Percentiles rank a stretch among this genome's conserved stretches.
These are phyloP conservation scores for Venusia cambrica DNA, from an alignment of 2,888 invertebrate species.

Conservation along the genomic window DNA sequence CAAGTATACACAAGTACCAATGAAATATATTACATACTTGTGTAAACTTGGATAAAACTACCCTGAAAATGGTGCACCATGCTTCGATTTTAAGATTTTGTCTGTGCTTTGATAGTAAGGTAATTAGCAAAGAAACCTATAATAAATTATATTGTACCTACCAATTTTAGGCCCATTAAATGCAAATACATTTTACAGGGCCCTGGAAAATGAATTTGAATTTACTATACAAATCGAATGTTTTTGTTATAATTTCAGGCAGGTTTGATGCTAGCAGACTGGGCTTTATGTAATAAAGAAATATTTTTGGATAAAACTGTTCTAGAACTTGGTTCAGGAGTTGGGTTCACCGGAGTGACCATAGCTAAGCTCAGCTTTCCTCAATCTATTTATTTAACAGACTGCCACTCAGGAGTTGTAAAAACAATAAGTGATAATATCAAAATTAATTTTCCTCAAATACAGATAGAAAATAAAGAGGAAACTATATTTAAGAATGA, in stretches of 20 bases:
- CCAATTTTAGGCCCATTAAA: no score
- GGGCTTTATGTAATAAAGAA: slow-evolving; percentile 81
- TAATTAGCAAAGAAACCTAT: no score
- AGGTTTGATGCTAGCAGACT: slow-evolving; percentile 85
- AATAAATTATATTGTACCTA: no score
- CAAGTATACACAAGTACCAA: no score
- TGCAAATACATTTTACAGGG: no score
- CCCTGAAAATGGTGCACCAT: no score
- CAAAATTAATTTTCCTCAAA: slow-evolving; percentile 74
- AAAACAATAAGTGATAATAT: slow-evolving; percentile 83
- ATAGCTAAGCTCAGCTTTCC: slow-evolving; percentile 79
- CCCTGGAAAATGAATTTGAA: no score
- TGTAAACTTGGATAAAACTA: no score
- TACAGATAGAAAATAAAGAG: slow-evolving; percentile 22
- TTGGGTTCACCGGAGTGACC: slow-evolving; percentile 86
- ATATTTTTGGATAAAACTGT: slow-evolving; percentile 78
- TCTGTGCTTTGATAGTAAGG: no score
- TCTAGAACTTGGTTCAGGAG: slow-evolving; percentile 89
- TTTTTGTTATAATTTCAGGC: slow-evolving; percentile 81
- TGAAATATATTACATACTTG: neutral
- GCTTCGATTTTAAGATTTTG: no score
- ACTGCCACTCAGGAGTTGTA: slow-evolving; percentile 86
- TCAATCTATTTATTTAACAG: slow-evolving; percentile 82
- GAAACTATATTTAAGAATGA: slow-evolving; percentile 32
- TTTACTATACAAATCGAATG: no score